Percentiles rank a stretch among this genome's conserved stretches.
Evolutionary conservation across 2,888 invertebrate species (phyloP).

Genomic region (Adelognathus sp.): DNA sequence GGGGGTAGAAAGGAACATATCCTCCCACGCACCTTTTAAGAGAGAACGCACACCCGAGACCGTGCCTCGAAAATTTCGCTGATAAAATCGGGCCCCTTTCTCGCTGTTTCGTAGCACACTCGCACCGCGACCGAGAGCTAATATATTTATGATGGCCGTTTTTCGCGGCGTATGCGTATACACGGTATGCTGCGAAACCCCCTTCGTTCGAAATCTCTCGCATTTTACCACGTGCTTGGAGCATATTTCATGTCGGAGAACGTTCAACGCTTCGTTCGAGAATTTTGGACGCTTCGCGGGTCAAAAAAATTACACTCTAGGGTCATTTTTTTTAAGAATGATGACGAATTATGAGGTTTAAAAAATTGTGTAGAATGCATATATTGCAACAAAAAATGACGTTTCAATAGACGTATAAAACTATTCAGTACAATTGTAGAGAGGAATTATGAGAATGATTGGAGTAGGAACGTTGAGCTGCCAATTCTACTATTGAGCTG

Average conservation of each 20-base stretch:
- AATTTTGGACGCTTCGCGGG: neutral
- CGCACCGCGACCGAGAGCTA: constrained; percentile 60
- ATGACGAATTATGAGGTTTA: too few relatives aligned
- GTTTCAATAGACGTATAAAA: too few relatives aligned
- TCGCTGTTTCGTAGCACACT: constrained; percentile 54
- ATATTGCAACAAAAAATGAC: neutral
- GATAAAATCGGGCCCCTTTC: constrained; percentile 76
- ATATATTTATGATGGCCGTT: constrained; percentile 77
- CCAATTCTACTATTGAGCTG: too few relatives aligned
- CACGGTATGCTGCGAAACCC: constrained; percentile 34
- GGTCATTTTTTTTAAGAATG: neutral
- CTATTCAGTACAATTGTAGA: too few relatives aligned
- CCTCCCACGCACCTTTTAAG: constrained; percentile 73
- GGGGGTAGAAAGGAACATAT: constrained; percentile 68
- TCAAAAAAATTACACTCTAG: constrained; percentile 17
- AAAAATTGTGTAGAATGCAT: neutral
- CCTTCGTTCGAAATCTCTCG: constrained; percentile 44
- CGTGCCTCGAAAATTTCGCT: constrained; percentile 74
- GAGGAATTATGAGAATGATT: too few relatives aligned
- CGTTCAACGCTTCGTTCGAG: constrained; percentile 26
- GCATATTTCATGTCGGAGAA: constrained; percentile 44
- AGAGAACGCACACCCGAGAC: constrained; percentile 56
- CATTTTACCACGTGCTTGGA: constrained; percentile 52
- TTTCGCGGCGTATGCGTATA: constrained; percentile 40
- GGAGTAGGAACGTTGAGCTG: too few relatives aligned